Percentiles rank a stretch among this genome's conserved stretches.
Evolutionary conservation across 2,113 vertebrate species (phyloP).

Genomic region (Regulus satrapa): DNA sequence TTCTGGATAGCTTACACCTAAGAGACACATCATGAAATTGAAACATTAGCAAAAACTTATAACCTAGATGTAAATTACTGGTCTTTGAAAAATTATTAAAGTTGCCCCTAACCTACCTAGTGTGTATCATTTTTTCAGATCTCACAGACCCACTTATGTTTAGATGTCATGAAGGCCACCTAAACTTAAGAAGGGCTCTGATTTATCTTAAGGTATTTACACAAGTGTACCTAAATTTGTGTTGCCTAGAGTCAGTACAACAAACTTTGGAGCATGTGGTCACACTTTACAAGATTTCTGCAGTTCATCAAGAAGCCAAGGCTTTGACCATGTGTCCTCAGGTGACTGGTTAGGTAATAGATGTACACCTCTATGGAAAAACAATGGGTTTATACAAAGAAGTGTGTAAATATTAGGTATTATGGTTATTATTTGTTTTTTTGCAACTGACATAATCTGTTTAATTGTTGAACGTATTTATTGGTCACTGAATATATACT

Average conservation of each 20-base stretch:
- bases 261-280: background rate
- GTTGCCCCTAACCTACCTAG: background rate
- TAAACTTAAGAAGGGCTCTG: background rate
- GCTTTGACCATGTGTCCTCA: background rate
- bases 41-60: background rate
- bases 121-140: background rate
- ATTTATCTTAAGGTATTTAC: slow-evolving; percentile 1
- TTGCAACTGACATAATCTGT: background rate
- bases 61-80: background rate
- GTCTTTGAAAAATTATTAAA: background rate
- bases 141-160: background rate
- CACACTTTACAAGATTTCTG: background rate
- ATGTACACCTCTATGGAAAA: background rate
- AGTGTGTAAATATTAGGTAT: background rate
- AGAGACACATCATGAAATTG: background rate
- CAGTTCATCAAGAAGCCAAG: background rate
- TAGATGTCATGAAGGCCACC: background rate
- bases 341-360: background rate
- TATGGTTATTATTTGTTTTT: background rate
- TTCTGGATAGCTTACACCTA: background rate
- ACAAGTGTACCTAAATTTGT: background rate
- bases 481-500: background rate
- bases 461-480: background rate
- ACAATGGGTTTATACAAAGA: background rate
- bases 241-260: slow-evolving; percentile 3